Evolutionary conservation across 2,888 invertebrate species (phyloP).

Genomic region (Drosophila algonquin): DNA sequence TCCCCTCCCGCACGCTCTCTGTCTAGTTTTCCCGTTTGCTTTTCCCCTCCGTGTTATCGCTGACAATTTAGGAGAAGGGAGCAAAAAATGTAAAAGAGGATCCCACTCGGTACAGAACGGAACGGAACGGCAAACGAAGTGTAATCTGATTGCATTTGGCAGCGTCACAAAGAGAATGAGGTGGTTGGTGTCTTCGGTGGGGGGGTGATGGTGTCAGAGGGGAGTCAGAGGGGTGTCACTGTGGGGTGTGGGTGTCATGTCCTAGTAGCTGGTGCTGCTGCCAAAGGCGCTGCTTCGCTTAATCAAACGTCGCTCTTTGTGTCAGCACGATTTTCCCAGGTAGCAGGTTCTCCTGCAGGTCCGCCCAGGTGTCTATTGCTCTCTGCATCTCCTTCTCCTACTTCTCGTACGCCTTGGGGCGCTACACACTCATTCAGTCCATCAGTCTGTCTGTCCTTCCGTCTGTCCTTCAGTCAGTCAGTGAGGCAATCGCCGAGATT

Average conservation of each 20-base stretch:
- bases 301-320: conserved; percentile 75
- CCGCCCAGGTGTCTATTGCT: conserved; percentile 34
- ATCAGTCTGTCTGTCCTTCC: conserved; percentile 35
- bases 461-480: conserved; percentile 37
- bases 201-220: background rate
- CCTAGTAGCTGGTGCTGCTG: conserved; percentile 47
- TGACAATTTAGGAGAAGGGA: conserved; percentile 64
- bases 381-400: background rate
- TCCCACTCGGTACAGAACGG: conserved; percentile 20
- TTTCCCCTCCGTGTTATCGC: conserved; percentile 67
- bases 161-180: conserved; percentile 61
- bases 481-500: conserved; percentile 67
- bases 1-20: conserved; percentile 10
- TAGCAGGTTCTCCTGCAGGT: conserved; percentile 35
- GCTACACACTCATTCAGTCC: conserved; percentile 38
- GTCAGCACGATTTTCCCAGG: conserved; percentile 66
- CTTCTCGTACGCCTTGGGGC: conserved; percentile 22
- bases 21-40: conserved; percentile 30
- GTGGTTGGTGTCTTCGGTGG: background rate
- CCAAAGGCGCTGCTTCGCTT: conserved; percentile 74
- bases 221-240: background rate
- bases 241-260: conserved; percentile 55
- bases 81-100: conserved; percentile 25
- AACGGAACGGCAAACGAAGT: conserved; percentile 59
- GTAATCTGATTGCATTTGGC: conserved; percentile 79